A percentile compares a stretch with the other conserved stretches of the same genome.
Conservation (phyloP, 2,797 vertebrate species). For the Phataginus tetradactyla region DNA sequence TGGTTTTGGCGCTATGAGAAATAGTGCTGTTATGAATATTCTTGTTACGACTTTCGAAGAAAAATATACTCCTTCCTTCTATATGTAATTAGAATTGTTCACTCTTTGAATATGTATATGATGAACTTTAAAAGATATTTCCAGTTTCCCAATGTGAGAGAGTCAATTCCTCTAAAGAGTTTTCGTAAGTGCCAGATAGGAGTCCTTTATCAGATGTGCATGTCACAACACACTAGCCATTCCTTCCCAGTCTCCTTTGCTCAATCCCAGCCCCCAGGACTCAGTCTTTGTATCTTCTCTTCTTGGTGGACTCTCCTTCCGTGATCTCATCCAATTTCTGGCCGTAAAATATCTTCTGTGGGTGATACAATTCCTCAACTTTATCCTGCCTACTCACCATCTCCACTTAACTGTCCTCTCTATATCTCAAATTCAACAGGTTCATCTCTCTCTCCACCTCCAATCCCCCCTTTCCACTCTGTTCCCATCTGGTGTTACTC, state of each 20-base stretch:
- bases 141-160: neutral
- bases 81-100: neutral
- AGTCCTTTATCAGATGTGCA: neutral
- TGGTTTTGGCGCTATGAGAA: neutral
- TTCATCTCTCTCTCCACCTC: too few species aligned
- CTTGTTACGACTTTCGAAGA: neutral
- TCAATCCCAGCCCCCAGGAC: neutral
- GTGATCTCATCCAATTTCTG: neutral
- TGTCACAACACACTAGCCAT: too few species aligned
- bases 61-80: neutral
- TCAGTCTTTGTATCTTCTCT: neutral
- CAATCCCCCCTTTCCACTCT: neutral
- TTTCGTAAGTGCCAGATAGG: neutral
- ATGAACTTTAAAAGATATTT: neutral
- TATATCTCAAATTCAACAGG: neutral
- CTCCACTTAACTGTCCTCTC: neutral
- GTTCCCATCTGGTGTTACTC: neutral
- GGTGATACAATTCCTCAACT: neutral
- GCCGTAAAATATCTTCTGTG: neutral
- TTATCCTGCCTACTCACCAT: too few species aligned
- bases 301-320: too few species aligned
- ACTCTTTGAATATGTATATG: neutral
- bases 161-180: neutral
- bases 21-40: neutral
- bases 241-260: neutral